Base-by-base conservation (phyloP, 2,113 vertebrate species). In the Toxotes chatareus region DNA sequence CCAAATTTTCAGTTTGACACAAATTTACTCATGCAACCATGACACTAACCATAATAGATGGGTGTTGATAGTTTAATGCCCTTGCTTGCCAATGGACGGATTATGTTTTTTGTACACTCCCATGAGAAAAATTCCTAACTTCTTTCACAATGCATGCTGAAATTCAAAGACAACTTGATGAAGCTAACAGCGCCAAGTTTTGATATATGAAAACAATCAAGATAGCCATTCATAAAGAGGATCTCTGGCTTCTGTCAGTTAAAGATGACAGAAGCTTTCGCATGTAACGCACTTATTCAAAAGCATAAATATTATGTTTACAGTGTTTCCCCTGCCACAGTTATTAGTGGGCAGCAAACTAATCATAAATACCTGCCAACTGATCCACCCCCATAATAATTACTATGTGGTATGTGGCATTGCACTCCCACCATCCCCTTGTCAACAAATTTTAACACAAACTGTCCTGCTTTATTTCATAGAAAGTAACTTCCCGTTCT, bases 401-500 rank as follows among this genome's bases (percentile, higher is more conserved):
- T 84, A 81, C 76, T 59, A 38, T 57, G 72, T 75, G 71, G 47
- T 67, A 65, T 80, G 68, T 66, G 67, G 49, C 57, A 76, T 32
- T 74, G 47, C 44, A 27, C 72, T n/a, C 60, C 19, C 61, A 68
- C 66, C 23, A 34, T 14, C 17, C 47, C 65, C 60, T 34, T 27
- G 70, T 90, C 86, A 89, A 90, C 80, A 90, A 86, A 85, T 80
- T 90, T 89, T 81, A 87, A 87, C 75, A 46, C 66, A 75, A 70
- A 86, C 76, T 70, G 80, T 80, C 85, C 82, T n/a, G 81, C 81
- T 76, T 92, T 84, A 76, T 89, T 91, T 93, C 85, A 88, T 59
- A 83, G 80, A 83, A 85, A 91, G 90, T 84, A 89, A 91, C 92
- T 93, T 93, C 88, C 84, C 92, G 90, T 80, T 80, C 86, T 76